phyloP scores from a whole-genome alignment of 2,113 vertebrate species.

The Pseudopodoces humilis region DNA sequence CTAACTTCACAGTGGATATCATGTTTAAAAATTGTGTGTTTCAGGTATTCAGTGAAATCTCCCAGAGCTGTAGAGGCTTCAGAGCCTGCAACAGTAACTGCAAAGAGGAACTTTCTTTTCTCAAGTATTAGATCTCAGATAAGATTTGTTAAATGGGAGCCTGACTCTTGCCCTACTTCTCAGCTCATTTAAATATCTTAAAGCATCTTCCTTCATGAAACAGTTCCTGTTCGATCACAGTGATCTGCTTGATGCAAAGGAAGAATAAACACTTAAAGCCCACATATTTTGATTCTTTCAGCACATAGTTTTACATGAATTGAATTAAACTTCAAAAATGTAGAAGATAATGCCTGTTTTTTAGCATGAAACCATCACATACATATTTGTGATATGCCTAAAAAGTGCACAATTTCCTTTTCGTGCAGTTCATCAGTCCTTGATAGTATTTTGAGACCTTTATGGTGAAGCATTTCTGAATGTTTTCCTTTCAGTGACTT shows the following conservation, averaged over 20 bases:
- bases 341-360: background rate
- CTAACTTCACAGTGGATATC: background rate
- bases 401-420: background rate
- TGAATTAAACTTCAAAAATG: background rate
- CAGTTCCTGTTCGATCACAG: background rate
- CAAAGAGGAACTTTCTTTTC: background rate
- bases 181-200: background rate
- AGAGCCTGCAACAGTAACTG: background rate
- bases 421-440: background rate
- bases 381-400: background rate
- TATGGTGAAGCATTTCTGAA: background rate
- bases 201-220: background rate
- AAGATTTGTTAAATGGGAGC: background rate
- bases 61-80: background rate
- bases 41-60: background rate
- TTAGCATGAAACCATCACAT: background rate
- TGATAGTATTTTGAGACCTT: background rate
- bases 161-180: background rate
- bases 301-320: background rate
- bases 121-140: background rate
- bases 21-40: background rate
- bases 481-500: constrained; percentile 8
- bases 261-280: background rate
- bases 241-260: background rate
- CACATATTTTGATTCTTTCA: background rate